Percentiles rank a stretch among this genome's conserved stretches.
phyloP scores from a whole-genome alignment of 37 sponge, comb jelly and placozoan genomes.

The Beroe forskalii region DNA sequence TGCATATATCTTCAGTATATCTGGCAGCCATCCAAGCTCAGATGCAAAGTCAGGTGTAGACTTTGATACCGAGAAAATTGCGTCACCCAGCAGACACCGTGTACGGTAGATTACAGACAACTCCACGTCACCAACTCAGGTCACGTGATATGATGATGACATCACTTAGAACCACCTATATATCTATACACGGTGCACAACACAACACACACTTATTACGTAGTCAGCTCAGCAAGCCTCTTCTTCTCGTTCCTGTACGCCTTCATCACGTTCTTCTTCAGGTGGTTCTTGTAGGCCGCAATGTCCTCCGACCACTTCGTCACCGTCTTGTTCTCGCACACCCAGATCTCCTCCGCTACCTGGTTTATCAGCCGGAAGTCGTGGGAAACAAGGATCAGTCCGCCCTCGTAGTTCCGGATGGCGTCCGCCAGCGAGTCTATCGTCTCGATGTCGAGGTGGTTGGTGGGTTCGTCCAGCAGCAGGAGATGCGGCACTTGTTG shows the following conservation, averaged over 20 bases:
- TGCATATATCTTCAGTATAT: too few species aligned
- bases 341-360: slow-evolving; percentile 94
- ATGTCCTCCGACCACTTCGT: slow-evolving; percentile 82
- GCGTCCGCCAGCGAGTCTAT: slow-evolving; percentile 91
- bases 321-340: slow-evolving; percentile 82
- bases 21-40: too few species aligned
- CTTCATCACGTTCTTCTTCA: slow-evolving; percentile 74
- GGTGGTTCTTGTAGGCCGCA: slow-evolving; percentile 78
- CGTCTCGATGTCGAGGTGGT: slow-evolving; percentile 95
- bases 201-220: background rate
- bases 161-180: too few species aligned
- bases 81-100: too few species aligned
- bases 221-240: slow-evolving; percentile 28
- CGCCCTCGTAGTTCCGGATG: slow-evolving; percentile 84
- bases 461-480: slow-evolving; percentile 93
- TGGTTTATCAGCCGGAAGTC: slow-evolving; percentile 96
- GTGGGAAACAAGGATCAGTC: slow-evolving; percentile 91
- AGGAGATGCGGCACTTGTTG: slow-evolving; percentile 84
- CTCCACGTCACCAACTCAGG: too few species aligned
- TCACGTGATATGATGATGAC: too few species aligned
- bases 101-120: too few species aligned
- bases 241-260: slow-evolving; percentile 40
- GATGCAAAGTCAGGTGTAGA: too few species aligned
- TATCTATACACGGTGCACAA: too few species aligned
- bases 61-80: too few species aligned